Base-by-base conservation (phyloP, 2,113 vertebrate genomes). In the Tauraco erythrolophus region DNA sequence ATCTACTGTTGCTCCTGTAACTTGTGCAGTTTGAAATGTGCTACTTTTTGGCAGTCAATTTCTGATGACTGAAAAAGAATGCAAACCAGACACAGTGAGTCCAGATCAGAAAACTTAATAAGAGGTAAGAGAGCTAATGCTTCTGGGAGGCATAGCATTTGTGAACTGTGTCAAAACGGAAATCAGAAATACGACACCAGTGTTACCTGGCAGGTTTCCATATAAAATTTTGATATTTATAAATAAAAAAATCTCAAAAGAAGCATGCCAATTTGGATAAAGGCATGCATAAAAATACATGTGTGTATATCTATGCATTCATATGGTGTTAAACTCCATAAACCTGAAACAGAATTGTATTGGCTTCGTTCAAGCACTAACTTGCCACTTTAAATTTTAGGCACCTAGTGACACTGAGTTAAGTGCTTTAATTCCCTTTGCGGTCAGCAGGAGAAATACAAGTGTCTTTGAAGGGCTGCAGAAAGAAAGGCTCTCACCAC, bases 1-100 rank as follows among this genome's bases (percentile, higher is more conserved):
- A 94, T 83, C 93, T 96, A 56, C 82, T 91, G 82, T 88, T 97
- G 79, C 93, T 97, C 84, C 94, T 96, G 91, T 92, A 96, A 85
- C 74, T 95, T 88, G 51, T 58, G 41, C 60, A 78, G 68, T 86
- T 84, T 93, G 82, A 94, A 96, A 72, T 88, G 93, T 79, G 86
- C 87, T 97, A 74, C 93, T 96, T 92, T 96, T 88, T 92, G 96
- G 94, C 94, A 95, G 86, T 39, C 85, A 91, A 88, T 76, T 94
- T 97, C 87, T 88, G 87, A 96, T 89, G 92, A 70, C 57, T 92
- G 74, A 85, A 91, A 83, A 91, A 76, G 80, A 96, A 91, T 50
- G 87, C 58, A 92, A 95, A 88, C 92, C 96, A 97, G 93, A 94
- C 66, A 79, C 50, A 58, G 41, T 10, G 64, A 88, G 81, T 70